Conservation (phyloP, 2,113 vertebrate genomes). For the Okapia johnstoni region DNA sequence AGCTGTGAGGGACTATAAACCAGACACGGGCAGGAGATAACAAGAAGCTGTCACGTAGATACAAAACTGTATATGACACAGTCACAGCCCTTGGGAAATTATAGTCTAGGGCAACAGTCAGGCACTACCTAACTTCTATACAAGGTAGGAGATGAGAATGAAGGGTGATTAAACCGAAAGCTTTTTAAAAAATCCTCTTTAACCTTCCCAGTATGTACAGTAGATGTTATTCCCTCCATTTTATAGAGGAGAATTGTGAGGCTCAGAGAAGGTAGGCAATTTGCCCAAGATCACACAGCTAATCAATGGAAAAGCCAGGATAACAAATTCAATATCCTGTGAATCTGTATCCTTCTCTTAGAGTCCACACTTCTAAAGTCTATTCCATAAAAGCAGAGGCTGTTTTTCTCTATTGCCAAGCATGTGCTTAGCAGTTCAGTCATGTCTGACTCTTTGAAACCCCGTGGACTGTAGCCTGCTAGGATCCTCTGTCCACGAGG, state of each 20-base stretch:
- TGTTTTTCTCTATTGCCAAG: not conserved
- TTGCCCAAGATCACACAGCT: not conserved
- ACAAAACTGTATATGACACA: not conserved
- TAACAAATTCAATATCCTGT: not conserved
- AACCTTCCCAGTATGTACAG: not conserved
- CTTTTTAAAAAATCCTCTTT: not conserved
- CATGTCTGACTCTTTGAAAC: rapidly evolving
- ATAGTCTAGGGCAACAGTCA: not conserved
- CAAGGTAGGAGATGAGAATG: not conserved
- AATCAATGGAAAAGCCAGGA: not conserved
- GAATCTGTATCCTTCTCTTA: not conserved
- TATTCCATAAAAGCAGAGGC: not conserved
- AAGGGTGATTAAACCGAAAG: not conserved
- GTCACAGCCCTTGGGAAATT: not conserved
- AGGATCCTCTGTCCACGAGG: not conserved
- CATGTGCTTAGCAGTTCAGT: not conserved
- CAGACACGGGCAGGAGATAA: not conserved
- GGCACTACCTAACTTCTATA: too few relatives aligned
- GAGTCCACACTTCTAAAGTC: not conserved
- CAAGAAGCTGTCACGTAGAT: not conserved
- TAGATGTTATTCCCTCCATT: not conserved
- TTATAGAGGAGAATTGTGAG: not conserved
- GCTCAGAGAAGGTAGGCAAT: not conserved
- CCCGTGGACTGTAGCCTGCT: not conserved
- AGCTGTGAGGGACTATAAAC: not conserved